Evolutionary conservation across 2,797 vertebrate genomes (phyloP), one percentile per base, ranked within the genome.

Genomic region (Tapera naevia): DNA sequence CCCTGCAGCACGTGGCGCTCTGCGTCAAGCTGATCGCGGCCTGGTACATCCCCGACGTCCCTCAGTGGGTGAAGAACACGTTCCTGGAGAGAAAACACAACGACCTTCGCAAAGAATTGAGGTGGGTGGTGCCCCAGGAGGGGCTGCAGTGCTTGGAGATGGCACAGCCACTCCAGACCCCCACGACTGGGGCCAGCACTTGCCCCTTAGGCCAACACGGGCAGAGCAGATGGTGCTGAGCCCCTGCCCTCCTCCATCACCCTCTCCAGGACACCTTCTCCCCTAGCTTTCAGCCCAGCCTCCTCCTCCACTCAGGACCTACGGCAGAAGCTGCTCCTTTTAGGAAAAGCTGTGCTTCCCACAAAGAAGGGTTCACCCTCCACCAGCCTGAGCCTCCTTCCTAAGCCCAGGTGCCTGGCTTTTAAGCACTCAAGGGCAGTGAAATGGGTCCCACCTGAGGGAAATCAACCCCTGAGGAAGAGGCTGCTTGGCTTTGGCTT

Each of bases 41-140:
- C 78, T 99, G 99, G 99, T 99, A 99, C 60, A 98, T 99, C 46
- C 99, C 99, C 0, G 98, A 98, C 1, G 96, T 98, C 37, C 99
- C 99, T 4, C 97, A 98, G 95, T 83, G 82, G 0, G 99, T 99
- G 22, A 99, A 98, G 97, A 99, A 99, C 23, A 15, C 32, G 2
- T 96, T 98, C 48, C 98, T 99, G 91, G 10, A 53, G 4, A 86
- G 97, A 57, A 99, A 99, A 97, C 96, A 98, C 48, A 8, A 19
- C 2, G 89, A 93, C 23, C 97, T 99, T 16, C 91, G 74, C 46
- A 67, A 96, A 5, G 98, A 98, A 37, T 96, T 99, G 74, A 91
- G 95, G 98, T 98, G 80, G 61, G 91, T 88, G 46, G 62, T 46
- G 25, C 12, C 4, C 5, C 8, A 5, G 61, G 32, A 30, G 50